phyloP scores from a whole-genome alignment of 2,888 invertebrate genomes.

The Heliconius charithonia region DNA sequence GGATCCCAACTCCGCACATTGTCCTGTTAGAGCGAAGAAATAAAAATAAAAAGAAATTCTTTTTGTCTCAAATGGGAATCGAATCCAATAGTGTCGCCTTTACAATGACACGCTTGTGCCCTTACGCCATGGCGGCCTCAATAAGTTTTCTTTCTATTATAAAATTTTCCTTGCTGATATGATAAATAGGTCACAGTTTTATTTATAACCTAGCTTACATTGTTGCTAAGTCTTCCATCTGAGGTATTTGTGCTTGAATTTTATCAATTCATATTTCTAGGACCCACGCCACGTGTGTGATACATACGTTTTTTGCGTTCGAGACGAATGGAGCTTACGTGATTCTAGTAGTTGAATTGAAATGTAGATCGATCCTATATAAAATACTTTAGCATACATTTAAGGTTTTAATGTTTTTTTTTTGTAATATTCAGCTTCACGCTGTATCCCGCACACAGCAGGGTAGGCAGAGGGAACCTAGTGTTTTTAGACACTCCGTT shows the following conservation, averaged over 20 bases:
- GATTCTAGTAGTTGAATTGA: conserved; percentile 23
- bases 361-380: background rate
- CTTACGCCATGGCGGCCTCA: background rate
- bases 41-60: background rate
- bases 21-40: background rate
- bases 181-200: background rate
- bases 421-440: too few relatives aligned
- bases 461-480: too few relatives aligned
- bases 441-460: too few relatives aligned
- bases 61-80: background rate
- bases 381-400: background rate
- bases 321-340: conserved; percentile 36
- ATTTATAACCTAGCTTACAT: conserved; percentile 4
- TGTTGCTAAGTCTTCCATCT: conserved; percentile 8
- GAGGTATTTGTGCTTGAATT: conserved; percentile 2
- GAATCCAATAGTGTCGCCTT: background rate
- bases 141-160: background rate
- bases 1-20: background rate
- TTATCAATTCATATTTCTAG: conserved; percentile 21
- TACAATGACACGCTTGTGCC: background rate
- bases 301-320: conserved; percentile 24
- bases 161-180: background rate
- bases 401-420: background rate
- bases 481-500: too few relatives aligned
- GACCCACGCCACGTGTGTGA: conserved; percentile 17